Percentiles rank a stretch among this genome's conserved stretches.
phyloP scores from a whole-genome alignment of 2,888 invertebrate species.

The Odiellus spinosus region DNA sequence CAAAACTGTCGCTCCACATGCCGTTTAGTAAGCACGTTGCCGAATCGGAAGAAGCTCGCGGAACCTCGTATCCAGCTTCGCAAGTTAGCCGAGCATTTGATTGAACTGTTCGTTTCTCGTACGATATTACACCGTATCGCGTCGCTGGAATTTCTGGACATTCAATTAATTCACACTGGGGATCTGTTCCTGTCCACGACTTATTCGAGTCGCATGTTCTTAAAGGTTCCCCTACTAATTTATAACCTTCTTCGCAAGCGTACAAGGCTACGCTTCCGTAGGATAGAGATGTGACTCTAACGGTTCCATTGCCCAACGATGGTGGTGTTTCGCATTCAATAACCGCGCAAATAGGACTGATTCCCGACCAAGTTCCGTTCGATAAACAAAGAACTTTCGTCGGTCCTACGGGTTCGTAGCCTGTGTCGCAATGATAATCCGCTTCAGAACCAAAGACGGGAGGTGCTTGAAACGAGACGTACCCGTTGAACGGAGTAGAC shows the following conservation, averaged over 20 bases:
- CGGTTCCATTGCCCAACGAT: slow-evolving; percentile 35
- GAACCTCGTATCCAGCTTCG: slow-evolving; percentile 11
- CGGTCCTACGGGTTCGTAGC: slow-evolving; percentile 14
- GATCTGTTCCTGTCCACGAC: slow-evolving; percentile 16
- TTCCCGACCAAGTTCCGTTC: slow-evolving; percentile 13
- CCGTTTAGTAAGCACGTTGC: slow-evolving; percentile 25
- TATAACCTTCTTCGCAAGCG: slow-evolving; percentile 16
- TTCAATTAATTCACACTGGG: slow-evolving; percentile 15
- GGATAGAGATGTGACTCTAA: slow-evolving; percentile 21
- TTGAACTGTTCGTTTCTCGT: slow-evolving; percentile 1
- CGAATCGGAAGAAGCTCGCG: slow-evolving; percentile 2
- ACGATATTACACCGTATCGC: neutral
- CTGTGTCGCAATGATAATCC: slow-evolving; percentile 17
- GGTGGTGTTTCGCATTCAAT: slow-evolving; percentile 9
- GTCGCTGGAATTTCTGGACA: slow-evolving; percentile 12
- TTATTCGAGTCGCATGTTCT: slow-evolving; percentile 13
- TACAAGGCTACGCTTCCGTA: slow-evolving; percentile 21
- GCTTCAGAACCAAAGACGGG: slow-evolving; percentile 7
- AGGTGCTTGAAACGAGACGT: slow-evolving; percentile 5
- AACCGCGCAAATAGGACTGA: slow-evolving; percentile 12
- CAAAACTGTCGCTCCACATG: slow-evolving; percentile 24
- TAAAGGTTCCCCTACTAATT: slow-evolving; percentile 11
- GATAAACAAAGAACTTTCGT: slow-evolving; percentile 10
- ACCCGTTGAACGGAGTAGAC: slow-evolving; percentile 21
- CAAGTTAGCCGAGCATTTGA: slow-evolving; percentile 12